phyloP scores from a whole-genome alignment of 2,888 invertebrate species.

The Frankliniella intonsa region DNA sequence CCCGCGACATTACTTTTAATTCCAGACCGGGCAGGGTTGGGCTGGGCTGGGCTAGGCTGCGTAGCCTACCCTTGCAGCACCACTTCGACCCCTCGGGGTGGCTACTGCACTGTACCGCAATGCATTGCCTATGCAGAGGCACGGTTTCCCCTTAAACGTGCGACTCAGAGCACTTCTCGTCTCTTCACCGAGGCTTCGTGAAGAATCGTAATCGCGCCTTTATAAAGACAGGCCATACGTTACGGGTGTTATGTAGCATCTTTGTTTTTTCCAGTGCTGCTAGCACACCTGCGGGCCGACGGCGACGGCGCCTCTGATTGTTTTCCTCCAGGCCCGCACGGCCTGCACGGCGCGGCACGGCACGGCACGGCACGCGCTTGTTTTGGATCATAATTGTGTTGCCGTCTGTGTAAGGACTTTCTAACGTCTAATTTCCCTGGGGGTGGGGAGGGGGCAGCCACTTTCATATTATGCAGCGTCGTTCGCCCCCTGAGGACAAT shows the following conservation, averaged over 20 bases:
- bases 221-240: too few relatives aligned
- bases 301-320: background rate
- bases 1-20: conserved; percentile 18
- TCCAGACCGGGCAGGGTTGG: background rate
- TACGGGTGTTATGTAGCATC: too few relatives aligned
- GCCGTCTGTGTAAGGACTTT: background rate
- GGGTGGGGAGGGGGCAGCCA: background rate
- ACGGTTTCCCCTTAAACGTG: background rate
- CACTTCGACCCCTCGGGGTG: background rate
- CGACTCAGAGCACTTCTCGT: background rate
- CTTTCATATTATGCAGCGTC: conserved; percentile 2
- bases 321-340: background rate
- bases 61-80: background rate
- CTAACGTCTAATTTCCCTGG: conserved; percentile 13
- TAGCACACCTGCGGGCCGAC: background rate
- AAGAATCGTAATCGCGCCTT: too few relatives aligned
- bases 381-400: too few relatives aligned
- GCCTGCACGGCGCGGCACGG: background rate
- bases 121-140: background rate
- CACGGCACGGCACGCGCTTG: too few relatives aligned
- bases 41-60: background rate
- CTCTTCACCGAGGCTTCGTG: background rate
- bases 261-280: too few relatives aligned
- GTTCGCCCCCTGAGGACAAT: conserved; percentile 15
- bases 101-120: background rate